Evolutionary conservation across 35 echinoderm and acorn worm species (phyloP).

Genomic region (Holothuria glaberrima): DNA sequence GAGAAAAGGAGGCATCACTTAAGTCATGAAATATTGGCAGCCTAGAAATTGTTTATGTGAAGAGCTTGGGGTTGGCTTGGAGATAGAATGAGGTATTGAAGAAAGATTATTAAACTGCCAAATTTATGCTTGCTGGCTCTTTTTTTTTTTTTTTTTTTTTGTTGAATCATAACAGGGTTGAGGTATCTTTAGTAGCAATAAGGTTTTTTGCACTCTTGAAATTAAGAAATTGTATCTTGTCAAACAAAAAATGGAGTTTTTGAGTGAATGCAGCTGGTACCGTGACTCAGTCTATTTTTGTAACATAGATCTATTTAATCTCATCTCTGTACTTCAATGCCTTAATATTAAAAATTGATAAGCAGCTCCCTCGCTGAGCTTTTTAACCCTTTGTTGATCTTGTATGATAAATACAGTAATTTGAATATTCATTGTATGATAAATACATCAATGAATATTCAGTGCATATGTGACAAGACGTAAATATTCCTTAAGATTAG

Average conservation of each 20-base stretch:
- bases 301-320: constrained; percentile 27
- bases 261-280: background rate
- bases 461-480: background rate
- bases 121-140: background rate
- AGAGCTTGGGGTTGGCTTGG: too few species aligned
- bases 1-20: too few species aligned
- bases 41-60: too few species aligned
- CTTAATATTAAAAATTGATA: background rate
- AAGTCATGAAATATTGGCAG: too few species aligned
- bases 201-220: background rate
- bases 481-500: background rate
- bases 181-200: constrained; percentile 7
- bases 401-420: background rate
- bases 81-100: background rate
- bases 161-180: background rate
- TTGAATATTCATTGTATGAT: background rate
- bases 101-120: background rate
- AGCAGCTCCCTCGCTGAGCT: background rate
- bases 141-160: background rate
- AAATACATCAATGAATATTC: background rate
- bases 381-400: background rate
- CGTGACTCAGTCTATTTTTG: constrained; percentile 22
- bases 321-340: background rate
- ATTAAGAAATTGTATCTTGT: background rate
- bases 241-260: background rate